Evolutionary conservation across 1,140 invertebrate genomes (phyloP), one percentile per base, ranked within the genome.

Genomic region (Drosophila tropicalis): DNA sequence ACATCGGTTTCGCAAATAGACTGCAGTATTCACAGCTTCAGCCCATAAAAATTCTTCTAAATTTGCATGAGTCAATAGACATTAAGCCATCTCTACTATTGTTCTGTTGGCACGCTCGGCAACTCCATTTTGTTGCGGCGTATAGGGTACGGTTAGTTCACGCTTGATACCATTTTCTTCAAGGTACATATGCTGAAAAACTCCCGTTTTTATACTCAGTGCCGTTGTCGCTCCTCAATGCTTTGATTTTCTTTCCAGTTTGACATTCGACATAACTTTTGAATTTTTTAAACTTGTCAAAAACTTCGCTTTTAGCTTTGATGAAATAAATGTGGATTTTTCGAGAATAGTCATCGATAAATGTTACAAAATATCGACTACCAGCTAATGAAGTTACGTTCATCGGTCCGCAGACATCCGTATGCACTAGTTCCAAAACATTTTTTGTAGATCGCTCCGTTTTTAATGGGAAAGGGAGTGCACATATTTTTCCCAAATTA

Each of bases 121-220:
- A 34, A 60, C 57, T 40, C 36, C 57, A 19, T 60, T 60, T 60
- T 60, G 17, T 19, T 60, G 57, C 7, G 57, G 57, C 22, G 57
- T 60, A 12, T 60, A 60, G 10, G 57, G 36, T 22, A 60, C 10
- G 5, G 15, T 40, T 19, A 60, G 41, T 60, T 60, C 15, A 15
- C 57, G 36, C 22, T 41, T 40, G n/a, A 41, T 60, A 19, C 57
- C 57, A 12, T 36, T 40, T 13, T 40, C 9, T 40, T 40, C 13
- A 10, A n/a, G 39, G 10, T 40, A n/a, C n/a, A n/a, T n/a, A 40
- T 40, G 39, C 3, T 40, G 13, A 13, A 40, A 34, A 34, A 34
- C 32, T 9, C 6, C 2, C 0, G 7, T 34, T 34, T 34, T 15
- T 25, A 12, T 57, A 29, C 10, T 57, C 55, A 32, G 12, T 57